Base-by-base conservation (phyloP, 2,797 vertebrate species). In the Agapornis canus region DNA sequence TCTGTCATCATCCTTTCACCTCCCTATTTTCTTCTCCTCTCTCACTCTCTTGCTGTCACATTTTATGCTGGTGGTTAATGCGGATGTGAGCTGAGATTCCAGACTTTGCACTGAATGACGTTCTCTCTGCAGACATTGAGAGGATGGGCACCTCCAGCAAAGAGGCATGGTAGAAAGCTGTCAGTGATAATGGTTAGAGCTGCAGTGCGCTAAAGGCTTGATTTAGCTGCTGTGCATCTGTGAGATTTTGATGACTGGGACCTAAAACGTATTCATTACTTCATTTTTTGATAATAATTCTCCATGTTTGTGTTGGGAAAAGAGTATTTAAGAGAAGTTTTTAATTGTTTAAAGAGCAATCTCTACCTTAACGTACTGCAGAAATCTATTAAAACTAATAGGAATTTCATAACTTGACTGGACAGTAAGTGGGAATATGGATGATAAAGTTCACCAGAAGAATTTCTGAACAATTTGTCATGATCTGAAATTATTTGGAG, bases 1-100 rank as follows among this genome's bases (percentile, higher is more conserved):
- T 94, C 89, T 95, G 90, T 96, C 91, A 96, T 95, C 91, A 95
- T 95, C 47, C 77, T 92, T 94, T 94, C 65, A 78, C 88, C 79
- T 94, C 85, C 80, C 43, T 94, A 25, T 92, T 92, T 88, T 95
- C 85, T 43, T 88, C 77, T 83, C 61, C 17, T 7, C n/a, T 87
- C 69, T 91, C 52, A 2, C 39, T 49, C 43, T 86, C 42, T 61
- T 64, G 57, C 90, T 91, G 82, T 88, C 65, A 42, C 40, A 40
- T 42, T 21, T 83, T 59, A 29, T 40, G 54, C 61, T 86, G 76
- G 25, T 81, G 52, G 31, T 90, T 91, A 75, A 17, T 64, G 63
- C 4, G 1, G 39, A 59, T 90, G 68, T 91, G 57, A 84, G 47
- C 76, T 71, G 15, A 22, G 79, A 37, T 87, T 73, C 51, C 73